phyloP scores from a whole-genome alignment of 2,888 invertebrate species.

The Eueremaeus valkanovi region DNA sequence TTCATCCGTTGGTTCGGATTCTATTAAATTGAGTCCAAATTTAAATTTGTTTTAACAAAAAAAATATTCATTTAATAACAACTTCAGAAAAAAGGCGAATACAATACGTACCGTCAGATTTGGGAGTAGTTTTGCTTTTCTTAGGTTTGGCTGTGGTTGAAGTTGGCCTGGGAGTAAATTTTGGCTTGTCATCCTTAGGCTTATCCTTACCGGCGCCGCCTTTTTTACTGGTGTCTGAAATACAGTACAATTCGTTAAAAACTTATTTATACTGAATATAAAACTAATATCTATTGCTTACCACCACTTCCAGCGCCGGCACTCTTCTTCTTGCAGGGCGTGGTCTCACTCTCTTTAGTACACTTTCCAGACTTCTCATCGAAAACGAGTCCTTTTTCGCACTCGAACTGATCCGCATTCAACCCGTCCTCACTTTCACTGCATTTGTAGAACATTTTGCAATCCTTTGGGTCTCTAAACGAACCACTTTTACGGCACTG shows the following conservation, averaged over 20 bases:
- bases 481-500: conserved; percentile 45
- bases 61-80: no score
- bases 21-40: background rate
- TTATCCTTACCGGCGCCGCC: background rate
- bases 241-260: no score
- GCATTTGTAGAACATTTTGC: conserved; percentile 67
- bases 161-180: background rate
- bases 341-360: conserved; percentile 36
- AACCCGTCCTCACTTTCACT: conserved; percentile 71
- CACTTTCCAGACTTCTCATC: conserved; percentile 53
- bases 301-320: no score
- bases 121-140: background rate
- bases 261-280: no score
- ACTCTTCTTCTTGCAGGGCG: conserved; percentile 62
- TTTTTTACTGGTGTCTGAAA: conserved; percentile 6
- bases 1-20: background rate
- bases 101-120: background rate
- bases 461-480: conserved; percentile 45
- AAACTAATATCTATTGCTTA: no score
- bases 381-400: conserved; percentile 71
- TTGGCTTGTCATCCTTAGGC: background rate
- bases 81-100: no score
- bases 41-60: background rate
- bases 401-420: conserved; percentile 70
- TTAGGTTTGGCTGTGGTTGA: background rate